Conservation (phyloP, 2,888 invertebrate genomes). For the Andrena minutula region DNA sequence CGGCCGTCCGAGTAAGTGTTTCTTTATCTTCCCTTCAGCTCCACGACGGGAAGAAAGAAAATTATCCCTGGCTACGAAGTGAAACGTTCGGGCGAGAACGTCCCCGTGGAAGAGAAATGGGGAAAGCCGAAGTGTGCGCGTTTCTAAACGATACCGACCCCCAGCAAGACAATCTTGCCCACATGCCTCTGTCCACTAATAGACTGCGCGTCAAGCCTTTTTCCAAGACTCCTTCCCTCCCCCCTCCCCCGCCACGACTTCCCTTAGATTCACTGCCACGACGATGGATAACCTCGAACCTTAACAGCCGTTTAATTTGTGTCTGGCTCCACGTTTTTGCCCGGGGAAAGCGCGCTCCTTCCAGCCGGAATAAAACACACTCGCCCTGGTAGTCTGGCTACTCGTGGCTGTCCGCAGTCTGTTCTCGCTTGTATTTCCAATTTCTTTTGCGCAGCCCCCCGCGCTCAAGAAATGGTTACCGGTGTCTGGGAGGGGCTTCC, state of each 20-base stretch:
- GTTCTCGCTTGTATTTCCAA: slow-evolving; percentile 62
- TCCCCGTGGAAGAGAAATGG: slow-evolving; percentile 57
- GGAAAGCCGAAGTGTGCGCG: slow-evolving; percentile 54
- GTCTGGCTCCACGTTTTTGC: slow-evolving; percentile 73
- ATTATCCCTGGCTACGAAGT: slow-evolving; percentile 62
- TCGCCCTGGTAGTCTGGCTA: slow-evolving; percentile 26
- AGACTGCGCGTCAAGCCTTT: slow-evolving; percentile 72
- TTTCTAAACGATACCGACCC: slow-evolving; percentile 51
- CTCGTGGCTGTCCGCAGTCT: slow-evolving; percentile 42
- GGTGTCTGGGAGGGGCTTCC: slow-evolving; percentile 48
- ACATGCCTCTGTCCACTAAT: slow-evolving; percentile 71
- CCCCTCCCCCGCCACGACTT: slow-evolving; percentile 19
- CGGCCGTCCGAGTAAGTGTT: slow-evolving; percentile 54
- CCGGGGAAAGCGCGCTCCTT: slow-evolving; percentile 45
- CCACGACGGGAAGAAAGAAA: slow-evolving; percentile 46
- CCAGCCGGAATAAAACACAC: slow-evolving; percentile 43
- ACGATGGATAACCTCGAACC: slow-evolving; percentile 73
- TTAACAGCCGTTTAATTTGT: slow-evolving; percentile 77
- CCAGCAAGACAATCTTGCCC: slow-evolving; percentile 70
- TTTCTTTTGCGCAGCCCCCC: slow-evolving; percentile 41
- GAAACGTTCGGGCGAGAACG: slow-evolving; percentile 53
- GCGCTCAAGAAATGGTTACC: slow-evolving; percentile 32
- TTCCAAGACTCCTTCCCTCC: slow-evolving; percentile 36
- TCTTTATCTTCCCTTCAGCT: slow-evolving; percentile 50
- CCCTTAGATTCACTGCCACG: slow-evolving; percentile 68